Evolutionary conservation across 2,113 vertebrate genomes (phyloP).

Genomic region (Australoheros scitulus): DNA sequence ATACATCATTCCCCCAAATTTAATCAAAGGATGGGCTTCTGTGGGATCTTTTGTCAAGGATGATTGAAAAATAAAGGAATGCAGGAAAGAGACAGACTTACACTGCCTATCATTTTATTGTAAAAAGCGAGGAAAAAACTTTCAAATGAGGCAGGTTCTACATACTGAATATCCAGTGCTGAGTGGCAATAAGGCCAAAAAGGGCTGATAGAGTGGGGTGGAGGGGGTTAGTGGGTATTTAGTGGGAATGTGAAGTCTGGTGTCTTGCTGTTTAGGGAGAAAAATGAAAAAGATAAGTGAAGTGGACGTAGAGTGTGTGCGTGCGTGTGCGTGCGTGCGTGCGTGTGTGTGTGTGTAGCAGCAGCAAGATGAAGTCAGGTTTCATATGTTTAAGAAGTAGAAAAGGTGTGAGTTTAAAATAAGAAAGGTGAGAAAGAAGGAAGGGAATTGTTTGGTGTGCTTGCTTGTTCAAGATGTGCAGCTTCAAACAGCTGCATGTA

Average conservation of each 20-base stretch:
- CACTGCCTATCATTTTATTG: conserved; percentile 1
- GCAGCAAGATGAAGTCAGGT: not conserved
- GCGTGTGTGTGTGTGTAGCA: not conserved
- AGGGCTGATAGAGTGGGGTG: not conserved
- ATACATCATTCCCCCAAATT: not conserved
- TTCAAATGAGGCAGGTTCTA: not conserved
- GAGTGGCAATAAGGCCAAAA: not conserved
- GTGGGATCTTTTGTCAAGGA: not conserved
- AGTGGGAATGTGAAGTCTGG: not conserved
- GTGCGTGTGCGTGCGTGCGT: not conserved
- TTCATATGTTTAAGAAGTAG: not conserved
- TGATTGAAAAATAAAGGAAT: conserved; percentile 7
- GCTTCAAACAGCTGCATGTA: not conserved
- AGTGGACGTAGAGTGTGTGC: not conserved
- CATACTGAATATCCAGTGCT: not conserved
- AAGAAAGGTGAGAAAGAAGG: not conserved
- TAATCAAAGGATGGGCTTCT: not conserved
- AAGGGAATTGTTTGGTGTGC: not conserved
- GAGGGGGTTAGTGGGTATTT: not conserved
- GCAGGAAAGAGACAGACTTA: not conserved
- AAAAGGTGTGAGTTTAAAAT: not conserved
- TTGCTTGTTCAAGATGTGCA: not conserved
- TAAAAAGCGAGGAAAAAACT: not conserved
- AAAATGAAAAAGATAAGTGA: not conserved
- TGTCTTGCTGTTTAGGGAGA: not conserved